phyloP scores from a whole-genome alignment of 2,797 vertebrate genomes.

The Sebastolobus alascanus region DNA sequence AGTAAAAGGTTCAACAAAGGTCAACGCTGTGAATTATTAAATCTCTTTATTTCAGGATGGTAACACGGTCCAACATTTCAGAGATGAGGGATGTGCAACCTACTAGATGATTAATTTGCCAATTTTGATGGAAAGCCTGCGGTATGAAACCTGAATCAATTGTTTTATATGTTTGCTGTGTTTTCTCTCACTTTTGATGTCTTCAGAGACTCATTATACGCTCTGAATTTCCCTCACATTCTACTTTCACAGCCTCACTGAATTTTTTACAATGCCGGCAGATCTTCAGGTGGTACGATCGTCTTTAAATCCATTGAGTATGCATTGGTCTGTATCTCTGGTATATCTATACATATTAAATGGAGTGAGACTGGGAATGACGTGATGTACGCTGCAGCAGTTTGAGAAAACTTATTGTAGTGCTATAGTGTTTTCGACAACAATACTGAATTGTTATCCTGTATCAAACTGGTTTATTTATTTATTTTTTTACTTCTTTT shows the following conservation, averaged over 20 bases:
- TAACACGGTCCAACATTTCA: slow-evolving; percentile 52
- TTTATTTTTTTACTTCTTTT: background rate
- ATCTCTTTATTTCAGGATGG: slow-evolving; percentile 39
- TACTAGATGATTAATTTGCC: slow-evolving; percentile 66
- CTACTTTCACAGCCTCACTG: slow-evolving; percentile 42
- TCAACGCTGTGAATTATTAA: slow-evolving; percentile 73
- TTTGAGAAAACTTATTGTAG: background rate
- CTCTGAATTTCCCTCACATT: slow-evolving; percentile 54
- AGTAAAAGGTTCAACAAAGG: slow-evolving; percentile 66
- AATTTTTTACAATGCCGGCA: slow-evolving; percentile 64
- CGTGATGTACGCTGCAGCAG: slow-evolving; percentile 5
- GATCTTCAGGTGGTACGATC: slow-evolving; percentile 62
- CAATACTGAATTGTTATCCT: slow-evolving; percentile 4
- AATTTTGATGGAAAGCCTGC: slow-evolving; percentile 57
- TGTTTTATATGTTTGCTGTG: slow-evolving; percentile 55
- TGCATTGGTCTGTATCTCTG: slow-evolving; percentile 44
- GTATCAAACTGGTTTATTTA: slow-evolving; percentile 1
- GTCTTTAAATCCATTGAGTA: slow-evolving; percentile 57
- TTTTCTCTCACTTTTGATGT: slow-evolving; percentile 62
- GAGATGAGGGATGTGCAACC: slow-evolving; percentile 36
- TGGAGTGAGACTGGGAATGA: slow-evolving; percentile 38
- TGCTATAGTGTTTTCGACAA: background rate
- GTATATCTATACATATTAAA: slow-evolving; percentile 67
- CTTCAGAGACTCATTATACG: slow-evolving; percentile 70
- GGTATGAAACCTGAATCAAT: slow-evolving; percentile 59